Evolutionary conservation across 2,888 invertebrate species (phyloP), one percentile per base, ranked within the genome.

Genomic region (Blastobasis adustella): DNA sequence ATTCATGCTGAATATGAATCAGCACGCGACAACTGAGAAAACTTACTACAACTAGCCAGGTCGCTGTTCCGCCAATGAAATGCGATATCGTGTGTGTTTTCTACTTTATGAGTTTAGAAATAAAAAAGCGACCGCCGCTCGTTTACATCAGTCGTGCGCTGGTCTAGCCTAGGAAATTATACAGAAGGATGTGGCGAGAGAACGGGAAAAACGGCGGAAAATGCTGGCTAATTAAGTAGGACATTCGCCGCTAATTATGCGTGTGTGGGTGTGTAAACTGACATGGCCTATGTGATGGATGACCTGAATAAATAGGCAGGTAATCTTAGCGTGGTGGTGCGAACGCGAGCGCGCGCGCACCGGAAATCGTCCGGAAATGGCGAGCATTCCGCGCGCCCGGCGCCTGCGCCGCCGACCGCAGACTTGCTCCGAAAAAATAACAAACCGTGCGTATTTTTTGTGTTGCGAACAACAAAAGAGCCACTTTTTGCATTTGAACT

Each of bases 331-430:
- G 67, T 6, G 65, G 69, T 65, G 65, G 61, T 66, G 66, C 63
- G 23, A 23, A 23, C 23, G 3, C 23, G 23, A 66, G 66, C 73
- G 80, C 73, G 73, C 65, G 69, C 67, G 75, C 71, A 71, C 82
- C 88, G 88, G 88, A 88, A 79, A 83, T 77, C 76, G 79, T 85
- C 87, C 86, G 88, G 88, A 88, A 87, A 88, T 88, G 79, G 82
- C 82, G 66, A 61, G 76, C 86, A 88, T 88, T 80, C 88, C 85
- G 73, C 79, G 71, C 85, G 73, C 79, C 71, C 79, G 82, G 77
- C 83, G 79, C 76, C 74, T 76, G 69, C 58, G 58, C 56, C 53
- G 58, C 56, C 69, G 67, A 70, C 76, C 79, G 73, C 78, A 75
- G 66, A 71, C 69, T 75, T 70, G 67, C 65, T 23, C 69, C 75